Evolutionary conservation across 23 tunicate genomes (phyloP).

Genomic region (Styela clava): DNA sequence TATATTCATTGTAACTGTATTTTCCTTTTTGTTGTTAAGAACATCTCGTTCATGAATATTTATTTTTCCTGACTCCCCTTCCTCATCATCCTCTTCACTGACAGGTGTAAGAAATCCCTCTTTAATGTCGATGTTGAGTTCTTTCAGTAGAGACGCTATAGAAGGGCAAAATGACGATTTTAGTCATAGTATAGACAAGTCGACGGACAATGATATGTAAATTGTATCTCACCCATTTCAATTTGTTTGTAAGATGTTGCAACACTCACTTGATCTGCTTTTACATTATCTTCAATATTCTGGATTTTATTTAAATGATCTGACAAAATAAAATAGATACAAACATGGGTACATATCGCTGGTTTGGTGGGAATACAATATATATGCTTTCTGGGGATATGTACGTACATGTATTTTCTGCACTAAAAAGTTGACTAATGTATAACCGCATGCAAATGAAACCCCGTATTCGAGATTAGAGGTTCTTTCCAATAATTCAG

Average conservation of each 20-base stretch:
- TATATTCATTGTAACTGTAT: background rate
- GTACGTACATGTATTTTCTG: too few relatives aligned
- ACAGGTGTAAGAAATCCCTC: constrained; percentile 43
- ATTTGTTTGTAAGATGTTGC: constrained; percentile 61
- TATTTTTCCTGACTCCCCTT: background rate
- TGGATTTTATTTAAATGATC: constrained; percentile 40
- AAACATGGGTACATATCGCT: too few relatives aligned
- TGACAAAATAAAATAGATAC: too few relatives aligned
- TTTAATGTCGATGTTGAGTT: constrained; percentile 59
- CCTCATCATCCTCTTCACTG: constrained; percentile 50
- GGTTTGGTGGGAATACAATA: too few relatives aligned
- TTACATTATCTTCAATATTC: constrained; percentile 31
- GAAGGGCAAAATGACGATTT: background rate
- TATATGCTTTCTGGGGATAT: too few relatives aligned
- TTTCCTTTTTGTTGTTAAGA: background rate
- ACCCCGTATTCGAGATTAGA: too few relatives aligned
- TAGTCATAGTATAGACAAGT: constrained; percentile 1
- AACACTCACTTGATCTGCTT: constrained; percentile 30
- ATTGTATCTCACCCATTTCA: constrained; percentile 87
- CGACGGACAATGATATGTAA: too few relatives aligned
- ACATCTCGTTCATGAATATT: background rate
- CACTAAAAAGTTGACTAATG: too few relatives aligned
- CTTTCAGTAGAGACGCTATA: constrained; percentile 57
- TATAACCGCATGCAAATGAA: too few relatives aligned
- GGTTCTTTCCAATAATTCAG: too few relatives aligned